phyloP scores from a whole-genome alignment of 2,888 invertebrate species.

The Leucoma salicis region DNA sequence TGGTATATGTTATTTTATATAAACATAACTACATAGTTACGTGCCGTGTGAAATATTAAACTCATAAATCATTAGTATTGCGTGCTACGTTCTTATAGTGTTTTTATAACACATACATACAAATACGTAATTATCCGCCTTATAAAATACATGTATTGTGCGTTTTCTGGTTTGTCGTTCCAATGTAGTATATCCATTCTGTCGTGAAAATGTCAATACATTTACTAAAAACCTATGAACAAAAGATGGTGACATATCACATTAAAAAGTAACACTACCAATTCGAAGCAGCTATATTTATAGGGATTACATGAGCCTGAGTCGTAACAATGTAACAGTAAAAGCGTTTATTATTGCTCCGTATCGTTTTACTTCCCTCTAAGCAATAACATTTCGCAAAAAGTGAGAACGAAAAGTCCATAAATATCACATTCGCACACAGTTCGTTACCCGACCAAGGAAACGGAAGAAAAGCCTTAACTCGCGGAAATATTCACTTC shows the following conservation, averaged over 20 bases:
- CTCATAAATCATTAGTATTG: too few relatives aligned
- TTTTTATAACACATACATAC: too few relatives aligned
- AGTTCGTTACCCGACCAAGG: conserved; percentile 47
- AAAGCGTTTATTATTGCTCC: conserved; percentile 31
- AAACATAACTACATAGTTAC: too few relatives aligned
- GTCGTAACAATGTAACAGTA: conserved; percentile 32
- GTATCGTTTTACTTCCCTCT: conserved; percentile 30
- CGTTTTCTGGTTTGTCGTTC: too few relatives aligned
- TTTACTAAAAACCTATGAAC: too few relatives aligned
- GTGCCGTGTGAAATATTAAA: too few relatives aligned
- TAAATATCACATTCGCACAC: conserved; percentile 47
- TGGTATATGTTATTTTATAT: too few relatives aligned
- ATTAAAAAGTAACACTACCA: neutral
- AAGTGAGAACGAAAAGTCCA: conserved; percentile 40
- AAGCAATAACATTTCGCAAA: conserved; percentile 41
- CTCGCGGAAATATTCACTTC: conserved; percentile 30
- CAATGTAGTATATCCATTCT: too few relatives aligned
- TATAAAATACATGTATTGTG: too few relatives aligned
- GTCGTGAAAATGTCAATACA: too few relatives aligned
- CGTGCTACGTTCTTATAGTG: too few relatives aligned
- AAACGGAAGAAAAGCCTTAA: conserved; percentile 39
- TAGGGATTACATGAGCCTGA: conserved; percentile 22
- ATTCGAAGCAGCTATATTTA: neutral
- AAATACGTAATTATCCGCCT: too few relatives aligned
- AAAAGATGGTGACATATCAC: neutral